A percentile compares a stretch with the other conserved stretches of the same genome.
Evolutionary conservation across 2,797 vertebrate species (phyloP).

Genomic region (Ambastaia sidthimunki): DNA sequence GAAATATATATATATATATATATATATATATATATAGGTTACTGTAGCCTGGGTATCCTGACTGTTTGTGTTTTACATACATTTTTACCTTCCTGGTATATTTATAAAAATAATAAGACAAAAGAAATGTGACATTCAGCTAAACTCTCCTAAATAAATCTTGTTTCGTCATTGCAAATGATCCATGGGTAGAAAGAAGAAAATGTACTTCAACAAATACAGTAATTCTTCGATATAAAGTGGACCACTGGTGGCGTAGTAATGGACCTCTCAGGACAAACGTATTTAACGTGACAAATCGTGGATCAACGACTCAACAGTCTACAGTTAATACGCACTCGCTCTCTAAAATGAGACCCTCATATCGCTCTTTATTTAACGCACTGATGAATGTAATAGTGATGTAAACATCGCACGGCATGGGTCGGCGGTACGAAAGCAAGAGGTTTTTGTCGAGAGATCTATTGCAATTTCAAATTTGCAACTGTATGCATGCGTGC

Average conservation of each 20-base stretch:
- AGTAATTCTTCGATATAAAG: too few relatives aligned
- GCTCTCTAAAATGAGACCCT: conserved; percentile 41
- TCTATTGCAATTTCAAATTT: conserved; percentile 50
- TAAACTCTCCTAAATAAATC: conserved; percentile 50
- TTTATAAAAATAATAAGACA: neutral
- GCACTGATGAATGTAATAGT: conserved; percentile 43
- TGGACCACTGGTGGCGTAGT: too few relatives aligned
- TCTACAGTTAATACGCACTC: conserved; percentile 55
- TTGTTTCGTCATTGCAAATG: conserved; percentile 65
- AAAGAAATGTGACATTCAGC: neutral
- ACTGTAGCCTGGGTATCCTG: neutral
- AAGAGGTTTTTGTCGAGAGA: conserved; percentile 35
- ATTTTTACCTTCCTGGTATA: neutral
- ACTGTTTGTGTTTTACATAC: conserved; percentile 5
- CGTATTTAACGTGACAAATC: conserved; percentile 69
- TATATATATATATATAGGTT: conserved; percentile 3
- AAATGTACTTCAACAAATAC: conserved; percentile 63
- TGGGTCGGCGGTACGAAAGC: conserved; percentile 25
- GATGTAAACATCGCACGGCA: conserved; percentile 31
- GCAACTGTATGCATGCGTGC: conserved; percentile 49
- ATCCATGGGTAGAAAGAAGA: conserved; percentile 64
- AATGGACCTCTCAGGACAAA: conserved; percentile 70
- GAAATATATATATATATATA: too few relatives aligned
- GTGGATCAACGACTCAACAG: conserved; percentile 48
- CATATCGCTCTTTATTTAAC: conserved; percentile 45